Base-by-base conservation (phyloP, 2,888 invertebrate species). In the Mesochorus sp. region DNA sequence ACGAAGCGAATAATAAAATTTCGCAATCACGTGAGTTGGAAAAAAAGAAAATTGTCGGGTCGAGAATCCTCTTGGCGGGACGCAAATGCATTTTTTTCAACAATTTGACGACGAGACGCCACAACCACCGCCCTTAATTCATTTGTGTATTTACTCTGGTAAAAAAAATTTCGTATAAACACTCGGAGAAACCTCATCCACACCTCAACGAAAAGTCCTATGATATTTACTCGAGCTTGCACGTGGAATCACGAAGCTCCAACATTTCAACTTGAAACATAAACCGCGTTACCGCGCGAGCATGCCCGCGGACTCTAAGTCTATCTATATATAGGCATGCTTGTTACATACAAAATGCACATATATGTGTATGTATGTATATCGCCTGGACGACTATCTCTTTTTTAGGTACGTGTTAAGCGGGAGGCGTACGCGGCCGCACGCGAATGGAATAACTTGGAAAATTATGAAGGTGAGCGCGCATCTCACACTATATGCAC, bases 391-490 rank as follows among this genome's bases (percentile, higher is more conserved):
- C 73, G 64, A 74, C 81, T 84, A 83, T 83, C 83, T 82, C 81
- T 81, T 80, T n/a, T 80, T 83, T 82, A 83, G 82, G 82, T 83
- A 82, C 84, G 84, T 82, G 84, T 84, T 84, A 81, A 83, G 80
- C 81, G 84, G 78, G 78, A 81, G 78, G 82, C 80, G 76, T 81
- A 82, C 81, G 77, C 80, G 80, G 80, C 79, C 74, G 79, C 83
- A 89, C 89, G 89, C 88, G 87, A 90, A 87, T 85, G 86, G 87
- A 90, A 90, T 90, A 90, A 89, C 88, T 88, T 87, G 85, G 84
- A 83, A 85, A 89, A 90, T 90, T 90, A 89, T 88, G 89, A 88
- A 89, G 86, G 88, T 73, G 71, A 55, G 66, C 73, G 49, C 70
- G 19, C 55, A 24, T 53, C 70, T 64, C 61, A 26, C 66, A 47